Evolutionary conservation across 2,797 vertebrate genomes (phyloP), one percentile per base, ranked within the genome.

Genomic region (Furcifer pardalis): DNA sequence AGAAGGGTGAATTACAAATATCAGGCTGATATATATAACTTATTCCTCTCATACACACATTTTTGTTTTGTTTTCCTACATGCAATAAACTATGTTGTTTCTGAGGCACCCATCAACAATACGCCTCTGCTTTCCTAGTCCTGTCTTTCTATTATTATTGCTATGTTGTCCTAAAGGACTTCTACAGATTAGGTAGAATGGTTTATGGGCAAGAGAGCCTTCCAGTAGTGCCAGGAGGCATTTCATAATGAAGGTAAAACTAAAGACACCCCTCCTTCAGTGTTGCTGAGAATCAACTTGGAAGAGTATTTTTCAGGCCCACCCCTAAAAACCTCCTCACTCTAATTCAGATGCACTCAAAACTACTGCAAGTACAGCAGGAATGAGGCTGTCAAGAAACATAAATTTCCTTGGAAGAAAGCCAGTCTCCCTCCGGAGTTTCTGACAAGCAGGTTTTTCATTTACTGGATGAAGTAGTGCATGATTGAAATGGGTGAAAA

Each of bases 181-280:
- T 32, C 44, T 71, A 56, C 68, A 82, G 73, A 74, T 71, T 23
- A 92, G 83, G 91, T 90, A 63, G 85, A 92, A 81, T 79, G 49
- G 42, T 86, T 92, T 76, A 87, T 32, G 71, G 84, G 59, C 59
- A 86, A 84, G 72, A 66, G 78, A 32, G 79, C 15, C 59, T 78
- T 74, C 88, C 60, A 92, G 78, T 85, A 92, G 62, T 84, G 79
- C 89, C 86, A 86, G 65, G 49, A 91, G 85, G 83, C 1, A 87
- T 88, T 93, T 88, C 84, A 86, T 91, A 94, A 93, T 90, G 91
- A 94, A 71, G 49, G 86, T 77, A 94, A 93, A 94, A 94, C 93
- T 91, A 93, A 82, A 91, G 71, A 93, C 89, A 81, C 65, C 27
- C 9, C 88, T 89, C 42, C 91, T 93, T 87, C 82, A 83, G 91